phyloP scores from a whole-genome alignment of 1,140 invertebrate species.

The Lepidurus packardi region DNA sequence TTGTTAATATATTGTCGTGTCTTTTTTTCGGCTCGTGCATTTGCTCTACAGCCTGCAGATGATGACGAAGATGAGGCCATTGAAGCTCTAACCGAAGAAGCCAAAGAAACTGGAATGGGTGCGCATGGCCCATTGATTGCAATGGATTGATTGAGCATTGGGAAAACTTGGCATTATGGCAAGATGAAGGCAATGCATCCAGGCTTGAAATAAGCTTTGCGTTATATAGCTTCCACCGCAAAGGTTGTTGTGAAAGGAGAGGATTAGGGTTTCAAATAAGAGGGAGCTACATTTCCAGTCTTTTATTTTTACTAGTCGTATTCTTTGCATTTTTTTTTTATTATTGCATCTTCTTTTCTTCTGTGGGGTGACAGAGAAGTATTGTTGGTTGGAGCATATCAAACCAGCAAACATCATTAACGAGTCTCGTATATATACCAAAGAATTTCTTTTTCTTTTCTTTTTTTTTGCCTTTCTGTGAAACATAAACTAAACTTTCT shows the following conservation, averaged over 20 bases:
- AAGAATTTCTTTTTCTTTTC: neutral
- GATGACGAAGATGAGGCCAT: neutral
- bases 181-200: constrained; percentile 10
- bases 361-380: constrained; percentile 1
- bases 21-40: neutral
- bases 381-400: neutral
- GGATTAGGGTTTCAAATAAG: constrained; percentile 8
- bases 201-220: neutral
- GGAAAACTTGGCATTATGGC: neutral
- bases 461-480: neutral
- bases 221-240: neutral
- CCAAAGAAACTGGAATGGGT: neutral
- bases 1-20: neutral
- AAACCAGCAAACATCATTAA: neutral
- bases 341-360: neutral
- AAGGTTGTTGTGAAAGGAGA: neutral
- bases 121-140: neutral
- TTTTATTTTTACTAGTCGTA: neutral
- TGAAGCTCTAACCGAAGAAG: neutral
- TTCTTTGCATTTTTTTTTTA: neutral
- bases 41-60: neutral
- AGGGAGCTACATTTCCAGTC: neutral
- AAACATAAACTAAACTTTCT: neutral
- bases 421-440: constrained; percentile 5
- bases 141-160: neutral